Evolutionary conservation across 2,113 vertebrate genomes (phyloP).

Genomic region (Podarcis muralis): DNA sequence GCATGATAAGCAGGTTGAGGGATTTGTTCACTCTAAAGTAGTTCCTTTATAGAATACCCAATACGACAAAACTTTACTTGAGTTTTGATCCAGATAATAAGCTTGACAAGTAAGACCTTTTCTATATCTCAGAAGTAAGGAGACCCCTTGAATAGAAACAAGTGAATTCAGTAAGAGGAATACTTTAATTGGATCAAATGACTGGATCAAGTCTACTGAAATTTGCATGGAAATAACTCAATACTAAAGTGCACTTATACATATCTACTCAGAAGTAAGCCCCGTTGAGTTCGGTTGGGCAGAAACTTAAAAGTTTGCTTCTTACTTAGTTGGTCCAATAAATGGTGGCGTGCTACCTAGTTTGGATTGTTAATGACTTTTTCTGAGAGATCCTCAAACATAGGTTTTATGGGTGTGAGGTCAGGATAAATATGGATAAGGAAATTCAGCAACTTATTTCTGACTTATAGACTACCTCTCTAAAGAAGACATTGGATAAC

Average conservation of each 20-base stretch:
- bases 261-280: too few species aligned
- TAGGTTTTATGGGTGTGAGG: not conserved
- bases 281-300: too few species aligned
- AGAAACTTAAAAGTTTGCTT: too few species aligned
- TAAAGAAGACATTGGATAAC: not conserved
- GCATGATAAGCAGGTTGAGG: slow-evolving; percentile 17
- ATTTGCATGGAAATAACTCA: too few species aligned
- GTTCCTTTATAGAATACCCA: slow-evolving; percentile 31
- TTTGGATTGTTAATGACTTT: not conserved
- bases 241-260: too few species aligned
- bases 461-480: not conserved
- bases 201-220: too few species aligned
- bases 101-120: not conserved
- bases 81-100: not conserved
- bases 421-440: not conserved
- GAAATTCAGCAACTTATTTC: not conserved
- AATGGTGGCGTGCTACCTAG: not conserved
- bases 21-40: slow-evolving; percentile 59
- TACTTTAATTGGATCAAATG: not conserved
- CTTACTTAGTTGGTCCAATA: not conserved
- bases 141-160: not conserved
- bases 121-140: not conserved
- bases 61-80: not conserved
- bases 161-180: not conserved
- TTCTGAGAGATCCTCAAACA: not conserved